Evolutionary conservation across 2,888 invertebrate genomes (phyloP).

Genomic region (Pomacea canaliculata): DNA sequence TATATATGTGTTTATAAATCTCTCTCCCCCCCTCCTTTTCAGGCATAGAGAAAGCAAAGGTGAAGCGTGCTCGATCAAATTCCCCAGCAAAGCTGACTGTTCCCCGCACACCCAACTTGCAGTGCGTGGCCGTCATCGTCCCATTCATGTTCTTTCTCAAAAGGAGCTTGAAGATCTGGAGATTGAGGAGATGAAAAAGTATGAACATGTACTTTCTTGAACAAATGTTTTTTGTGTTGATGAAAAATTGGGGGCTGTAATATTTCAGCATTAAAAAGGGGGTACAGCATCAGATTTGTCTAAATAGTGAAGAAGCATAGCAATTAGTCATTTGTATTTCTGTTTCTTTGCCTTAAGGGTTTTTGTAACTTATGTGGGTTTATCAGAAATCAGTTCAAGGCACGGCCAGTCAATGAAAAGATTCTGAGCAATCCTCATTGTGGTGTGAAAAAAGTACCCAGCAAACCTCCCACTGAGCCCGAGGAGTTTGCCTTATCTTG

Average conservation of each 20-base stretch:
- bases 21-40: too few relatives aligned
- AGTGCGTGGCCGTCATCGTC: conserved; percentile 74
- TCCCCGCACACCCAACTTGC: conserved; percentile 66
- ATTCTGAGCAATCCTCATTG: conserved; percentile 73
- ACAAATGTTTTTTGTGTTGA: too few relatives aligned
- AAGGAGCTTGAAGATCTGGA: conserved; percentile 77
- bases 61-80: conserved; percentile 25
- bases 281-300: too few relatives aligned
- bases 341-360: too few relatives aligned
- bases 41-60: too few relatives aligned
- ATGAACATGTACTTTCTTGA: conserved; percentile 36
- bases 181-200: conserved; percentile 77
- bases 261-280: too few relatives aligned
- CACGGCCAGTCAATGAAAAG: conserved; percentile 77
- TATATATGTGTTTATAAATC: too few relatives aligned
- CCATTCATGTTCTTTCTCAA: conserved; percentile 73
- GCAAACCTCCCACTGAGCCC: conserved; percentile 75
- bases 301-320: too few relatives aligned
- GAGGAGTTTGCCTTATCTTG: conserved; percentile 73
- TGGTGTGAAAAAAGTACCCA: conserved; percentile 71
- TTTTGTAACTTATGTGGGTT: too few relatives aligned
- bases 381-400: conserved; percentile 76
- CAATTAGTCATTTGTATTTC: too few relatives aligned
- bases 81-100: conserved; percentile 55
- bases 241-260: too few relatives aligned